These are phyloP conservation scores for Ooceraea biroi DNA, from an alignment of 1,140 invertebrate genomes.

Conservation along the genomic window DNA sequence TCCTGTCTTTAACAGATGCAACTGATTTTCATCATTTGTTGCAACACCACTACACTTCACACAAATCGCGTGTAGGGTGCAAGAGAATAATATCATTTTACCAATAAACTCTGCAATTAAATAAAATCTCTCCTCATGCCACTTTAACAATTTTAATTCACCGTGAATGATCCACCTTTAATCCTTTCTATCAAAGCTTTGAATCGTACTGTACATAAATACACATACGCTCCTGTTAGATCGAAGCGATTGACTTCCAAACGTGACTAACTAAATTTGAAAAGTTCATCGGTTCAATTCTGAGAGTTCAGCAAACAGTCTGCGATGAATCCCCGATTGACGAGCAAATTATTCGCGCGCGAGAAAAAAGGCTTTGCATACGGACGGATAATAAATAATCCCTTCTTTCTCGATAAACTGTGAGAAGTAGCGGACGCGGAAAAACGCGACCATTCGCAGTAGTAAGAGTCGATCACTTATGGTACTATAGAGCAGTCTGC, in stretches of 20 bases:
- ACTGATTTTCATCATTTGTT: neutral
- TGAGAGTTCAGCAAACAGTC: too few relatives aligned
- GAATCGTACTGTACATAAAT: too few relatives aligned
- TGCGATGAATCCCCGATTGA: neutral
- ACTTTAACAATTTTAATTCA: constrained; percentile 14
- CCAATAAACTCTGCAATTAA: neutral
- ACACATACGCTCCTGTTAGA: neutral
- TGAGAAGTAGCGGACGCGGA: neutral
- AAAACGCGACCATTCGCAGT: constrained; percentile 24
- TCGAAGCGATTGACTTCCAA: neutral
- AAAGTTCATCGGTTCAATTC: neutral
- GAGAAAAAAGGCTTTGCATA: neutral
- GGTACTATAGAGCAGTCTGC: constrained; percentile 48
- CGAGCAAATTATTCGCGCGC: neutral
- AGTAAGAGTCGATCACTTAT: constrained; percentile 64
- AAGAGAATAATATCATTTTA: neutral
- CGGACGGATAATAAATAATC: neutral
- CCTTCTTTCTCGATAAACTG: neutral
- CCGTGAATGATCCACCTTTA: neutral
- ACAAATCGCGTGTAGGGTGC: neutral
- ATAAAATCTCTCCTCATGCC: neutral
- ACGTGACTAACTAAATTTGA: neutral
- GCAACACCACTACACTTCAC: neutral
- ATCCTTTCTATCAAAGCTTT: neutral
- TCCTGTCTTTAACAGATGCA: neutral